Percentiles rank a stretch among this genome's conserved stretches.
These are phyloP conservation scores for Cyanoderma ruficeps DNA, from an alignment of 2,113 vertebrate species.

Conservation along the genomic window DNA sequence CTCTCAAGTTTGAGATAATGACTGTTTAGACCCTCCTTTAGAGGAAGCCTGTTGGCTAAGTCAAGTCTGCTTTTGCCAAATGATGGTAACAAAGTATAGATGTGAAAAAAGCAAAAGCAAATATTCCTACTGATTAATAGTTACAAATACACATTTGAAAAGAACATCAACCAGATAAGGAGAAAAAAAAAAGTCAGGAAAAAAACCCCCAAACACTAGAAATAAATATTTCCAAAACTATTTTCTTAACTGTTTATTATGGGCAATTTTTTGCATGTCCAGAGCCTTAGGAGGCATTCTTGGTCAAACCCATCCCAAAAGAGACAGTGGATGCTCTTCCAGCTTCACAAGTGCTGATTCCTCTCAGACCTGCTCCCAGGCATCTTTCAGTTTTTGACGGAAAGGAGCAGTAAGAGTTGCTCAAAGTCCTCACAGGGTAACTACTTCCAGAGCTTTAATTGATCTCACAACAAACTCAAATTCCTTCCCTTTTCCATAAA, in stretches of 20 bases:
- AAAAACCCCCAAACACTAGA: background rate
- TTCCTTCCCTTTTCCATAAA: background rate
- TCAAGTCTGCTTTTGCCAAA: background rate
- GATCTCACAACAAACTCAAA: background rate
- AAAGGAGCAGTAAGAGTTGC: background rate
- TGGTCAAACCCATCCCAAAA: background rate
- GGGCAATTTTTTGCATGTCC: background rate
- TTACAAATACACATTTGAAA: background rate
- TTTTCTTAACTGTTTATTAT: background rate
- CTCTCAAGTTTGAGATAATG: background rate
- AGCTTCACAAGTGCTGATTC: background rate
- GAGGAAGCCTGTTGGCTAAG: background rate
- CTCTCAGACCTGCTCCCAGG: background rate
- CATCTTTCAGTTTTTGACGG: background rate
- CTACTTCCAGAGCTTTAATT: background rate
- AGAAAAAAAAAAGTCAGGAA: background rate
- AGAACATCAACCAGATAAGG: background rate
- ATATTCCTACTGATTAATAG: background rate
- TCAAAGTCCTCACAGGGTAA: background rate
- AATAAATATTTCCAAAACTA: background rate
- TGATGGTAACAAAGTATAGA: background rate
- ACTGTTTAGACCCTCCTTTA: background rate
- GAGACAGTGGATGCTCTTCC: background rate
- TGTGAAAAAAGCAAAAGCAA: background rate
- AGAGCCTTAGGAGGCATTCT: background rate